A percentile compares a stretch with the other conserved stretches of the same genome.
Conservation (phyloP, 2,888 invertebrate species). For the Pandemis corylana region DNA sequence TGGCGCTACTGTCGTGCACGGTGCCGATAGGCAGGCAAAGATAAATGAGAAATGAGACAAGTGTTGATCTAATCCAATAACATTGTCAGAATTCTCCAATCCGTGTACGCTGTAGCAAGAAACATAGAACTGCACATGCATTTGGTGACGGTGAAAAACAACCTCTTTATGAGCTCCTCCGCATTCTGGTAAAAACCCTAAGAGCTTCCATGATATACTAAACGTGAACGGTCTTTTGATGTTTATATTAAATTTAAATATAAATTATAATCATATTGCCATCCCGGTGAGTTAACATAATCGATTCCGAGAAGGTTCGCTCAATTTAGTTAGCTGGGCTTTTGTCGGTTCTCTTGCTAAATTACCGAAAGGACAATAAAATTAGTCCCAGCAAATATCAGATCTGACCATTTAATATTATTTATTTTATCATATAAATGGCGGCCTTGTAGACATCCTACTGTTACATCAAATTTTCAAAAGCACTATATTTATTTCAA, state of each 20-base stretch:
- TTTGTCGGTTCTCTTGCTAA: slow-evolving; percentile 1
- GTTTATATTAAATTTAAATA: slow-evolving; percentile 3
- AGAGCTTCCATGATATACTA: not conserved
- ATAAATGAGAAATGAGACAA: too few relatives aligned
- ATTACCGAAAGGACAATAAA: slow-evolving; percentile 8
- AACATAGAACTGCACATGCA: not conserved
- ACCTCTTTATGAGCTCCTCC: too few relatives aligned
- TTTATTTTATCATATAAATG: not conserved
- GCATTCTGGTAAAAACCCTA: too few relatives aligned
- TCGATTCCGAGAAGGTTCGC: slow-evolving; percentile 12
- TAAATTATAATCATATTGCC: slow-evolving; percentile 11
- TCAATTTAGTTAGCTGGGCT: slow-evolving; percentile 17
- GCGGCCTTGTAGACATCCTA: too few relatives aligned
- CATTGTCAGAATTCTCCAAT: not conserved
- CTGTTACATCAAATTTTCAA: too few relatives aligned
- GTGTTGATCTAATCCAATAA: too few relatives aligned
- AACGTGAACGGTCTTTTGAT: not conserved
- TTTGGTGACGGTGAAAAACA: not conserved
- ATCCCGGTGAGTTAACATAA: slow-evolving; percentile 17
- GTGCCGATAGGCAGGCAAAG: too few relatives aligned
- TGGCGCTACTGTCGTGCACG: too few relatives aligned
- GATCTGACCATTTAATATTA: not conserved
- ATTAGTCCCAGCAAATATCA: slow-evolving; percentile 2
- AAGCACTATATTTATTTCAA: too few relatives aligned
- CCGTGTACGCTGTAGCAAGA: not conserved